phyloP scores from a whole-genome alignment of 2,888 invertebrate species.

The Eupsilia transversa region DNA sequence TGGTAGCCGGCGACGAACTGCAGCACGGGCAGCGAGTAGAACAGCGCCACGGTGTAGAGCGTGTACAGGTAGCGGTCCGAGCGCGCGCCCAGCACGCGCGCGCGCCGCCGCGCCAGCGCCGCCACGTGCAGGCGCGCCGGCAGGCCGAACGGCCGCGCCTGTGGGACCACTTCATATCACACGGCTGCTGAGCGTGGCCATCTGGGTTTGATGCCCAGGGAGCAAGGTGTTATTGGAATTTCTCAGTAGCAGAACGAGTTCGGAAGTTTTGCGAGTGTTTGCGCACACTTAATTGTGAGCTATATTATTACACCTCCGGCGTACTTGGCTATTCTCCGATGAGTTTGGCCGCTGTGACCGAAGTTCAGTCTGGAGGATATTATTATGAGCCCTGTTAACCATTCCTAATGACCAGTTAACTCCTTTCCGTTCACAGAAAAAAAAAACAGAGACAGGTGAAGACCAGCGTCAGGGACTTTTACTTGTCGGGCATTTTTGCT shows the following conservation, averaged over 20 bases:
- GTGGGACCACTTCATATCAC: not conserved
- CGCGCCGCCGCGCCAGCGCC: slow-evolving; percentile 82
- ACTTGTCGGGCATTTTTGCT: no score
- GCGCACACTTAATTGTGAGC: not conserved
- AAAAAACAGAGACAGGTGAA: no score
- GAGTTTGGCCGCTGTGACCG: not conserved
- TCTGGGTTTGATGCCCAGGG: not conserved
- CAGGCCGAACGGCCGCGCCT: slow-evolving; percentile 81
- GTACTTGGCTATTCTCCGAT: not conserved
- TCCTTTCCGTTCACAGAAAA: not conserved
- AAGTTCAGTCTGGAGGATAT: not conserved
- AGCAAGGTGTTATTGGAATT: not conserved
- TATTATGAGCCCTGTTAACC: not conserved
- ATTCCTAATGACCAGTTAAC: not conserved
- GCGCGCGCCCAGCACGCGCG: slow-evolving; percentile 85
- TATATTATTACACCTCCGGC: not conserved
- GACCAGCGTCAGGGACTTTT: no score
- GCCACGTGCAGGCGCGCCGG: slow-evolving; percentile 85
- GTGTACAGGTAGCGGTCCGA: slow-evolving; percentile 90
- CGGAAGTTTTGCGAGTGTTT: not conserved
- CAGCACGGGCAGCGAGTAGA: slow-evolving; percentile 96
- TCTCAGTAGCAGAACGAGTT: not conserved
- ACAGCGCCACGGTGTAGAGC: slow-evolving; percentile 94
- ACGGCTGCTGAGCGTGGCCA: no score
- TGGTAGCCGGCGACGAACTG: slow-evolving; percentile 97